Conservation (phyloP, 2,797 vertebrate genomes). For the Myripristis jacobus region DNA sequence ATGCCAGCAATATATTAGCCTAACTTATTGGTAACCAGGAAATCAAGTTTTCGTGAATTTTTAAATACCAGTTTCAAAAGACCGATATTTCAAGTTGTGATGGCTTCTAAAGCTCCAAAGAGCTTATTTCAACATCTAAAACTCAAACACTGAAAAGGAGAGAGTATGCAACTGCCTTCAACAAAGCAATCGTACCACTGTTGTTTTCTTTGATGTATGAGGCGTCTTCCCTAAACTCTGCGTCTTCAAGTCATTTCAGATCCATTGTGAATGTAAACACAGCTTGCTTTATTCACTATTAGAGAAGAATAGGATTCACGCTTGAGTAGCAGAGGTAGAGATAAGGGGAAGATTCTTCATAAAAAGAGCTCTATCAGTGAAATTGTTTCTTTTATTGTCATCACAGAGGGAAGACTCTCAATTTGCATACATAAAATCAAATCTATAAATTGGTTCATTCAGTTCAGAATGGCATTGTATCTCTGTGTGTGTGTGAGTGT, state of each 20-base stretch:
- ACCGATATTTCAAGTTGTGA: no score
- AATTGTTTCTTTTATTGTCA: constrained; percentile 5
- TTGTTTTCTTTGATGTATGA: neutral
- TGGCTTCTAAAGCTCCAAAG: no score
- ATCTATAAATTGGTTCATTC: constrained; percentile 9
- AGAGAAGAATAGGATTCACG: constrained; percentile 9
- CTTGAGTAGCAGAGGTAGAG: constrained; percentile 13
- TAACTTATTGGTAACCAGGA: no score
- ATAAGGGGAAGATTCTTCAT: constrained; percentile 7
- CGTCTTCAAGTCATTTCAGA: neutral
- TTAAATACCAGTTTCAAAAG: no score
- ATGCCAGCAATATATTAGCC: no score
- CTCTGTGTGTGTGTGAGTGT: neutral
- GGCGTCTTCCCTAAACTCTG: neutral
- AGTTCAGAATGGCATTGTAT: neutral
- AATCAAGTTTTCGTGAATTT: no score
- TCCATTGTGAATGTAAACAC: constrained; percentile 1
- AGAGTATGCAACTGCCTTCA: no score
- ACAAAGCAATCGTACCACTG: neutral
- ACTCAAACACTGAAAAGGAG: no score
- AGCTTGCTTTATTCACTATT: constrained; percentile 4
- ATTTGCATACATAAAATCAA: constrained; percentile 28
- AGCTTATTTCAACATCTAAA: no score
- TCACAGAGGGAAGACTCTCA: neutral
- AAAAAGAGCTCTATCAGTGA: constrained; percentile 14